Conservation (phyloP, 2,797 vertebrate species). For the Clarias pachynema region DNA sequence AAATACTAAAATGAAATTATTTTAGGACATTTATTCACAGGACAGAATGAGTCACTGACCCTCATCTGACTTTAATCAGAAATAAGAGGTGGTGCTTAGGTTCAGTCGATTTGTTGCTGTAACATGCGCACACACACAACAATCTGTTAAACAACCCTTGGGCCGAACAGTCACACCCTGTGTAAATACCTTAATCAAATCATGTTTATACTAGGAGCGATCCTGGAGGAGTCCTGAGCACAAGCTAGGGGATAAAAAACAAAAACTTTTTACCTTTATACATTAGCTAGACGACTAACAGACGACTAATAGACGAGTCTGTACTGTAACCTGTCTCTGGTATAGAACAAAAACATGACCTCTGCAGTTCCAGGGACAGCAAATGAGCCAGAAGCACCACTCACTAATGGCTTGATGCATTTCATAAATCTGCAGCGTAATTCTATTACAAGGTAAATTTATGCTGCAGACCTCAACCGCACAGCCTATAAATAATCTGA, state of each 20-base stretch:
- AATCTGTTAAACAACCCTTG: conserved; percentile 16
- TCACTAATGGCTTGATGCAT: conserved; percentile 45
- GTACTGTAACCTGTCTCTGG: background rate
- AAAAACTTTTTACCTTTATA: background rate
- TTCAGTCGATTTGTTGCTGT: conserved; percentile 27
- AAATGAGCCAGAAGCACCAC: conserved; percentile 23
- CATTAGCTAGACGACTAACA: background rate
- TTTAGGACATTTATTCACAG: background rate
- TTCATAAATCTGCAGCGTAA: conserved; percentile 47
- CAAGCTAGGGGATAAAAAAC: background rate
- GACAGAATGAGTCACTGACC: conserved; percentile 25
- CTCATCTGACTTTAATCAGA: conserved; percentile 29
- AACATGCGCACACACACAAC: background rate
- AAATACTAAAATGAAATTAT: background rate
- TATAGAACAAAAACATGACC: conserved; percentile 23
- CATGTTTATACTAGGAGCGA: background rate
- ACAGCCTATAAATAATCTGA: conserved; percentile 54
- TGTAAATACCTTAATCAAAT: conserved; percentile 39
- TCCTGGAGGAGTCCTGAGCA: background rate
- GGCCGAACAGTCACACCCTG: conserved; percentile 31
- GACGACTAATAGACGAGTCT: too few species aligned
- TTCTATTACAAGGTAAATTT: conserved; percentile 51
- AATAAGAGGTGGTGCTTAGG: conserved; percentile 9
- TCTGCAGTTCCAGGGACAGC: conserved; percentile 28
- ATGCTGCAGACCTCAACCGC: conserved; percentile 36